Conservation (phyloP, 2,888 invertebrate genomes). For the Cantharis lateralis region DNA sequence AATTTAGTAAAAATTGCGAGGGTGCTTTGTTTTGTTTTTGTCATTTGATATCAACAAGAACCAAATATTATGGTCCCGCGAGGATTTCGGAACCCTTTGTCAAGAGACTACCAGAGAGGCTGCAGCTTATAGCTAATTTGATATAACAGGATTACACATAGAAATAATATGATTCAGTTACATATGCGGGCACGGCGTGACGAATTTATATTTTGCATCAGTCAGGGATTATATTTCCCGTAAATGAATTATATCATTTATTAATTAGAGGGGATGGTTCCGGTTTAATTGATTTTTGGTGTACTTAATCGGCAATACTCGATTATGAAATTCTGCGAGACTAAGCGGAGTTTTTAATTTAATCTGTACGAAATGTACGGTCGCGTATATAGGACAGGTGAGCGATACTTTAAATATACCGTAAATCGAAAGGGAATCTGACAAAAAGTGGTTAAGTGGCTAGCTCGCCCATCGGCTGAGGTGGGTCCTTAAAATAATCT, state of each 20-base stretch:
- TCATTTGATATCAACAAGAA: slow-evolving; percentile 11
- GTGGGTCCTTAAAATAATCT: not conserved
- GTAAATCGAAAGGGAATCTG: not conserved
- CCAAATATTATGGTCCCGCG: slow-evolving; percentile 18
- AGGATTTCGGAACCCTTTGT: slow-evolving; percentile 27
- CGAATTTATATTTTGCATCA: slow-evolving; percentile 50
- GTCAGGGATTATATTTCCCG: slow-evolving; percentile 40
- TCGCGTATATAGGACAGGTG: not conserved
- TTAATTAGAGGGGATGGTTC: slow-evolving; percentile 44
- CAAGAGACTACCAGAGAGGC: slow-evolving; percentile 5
- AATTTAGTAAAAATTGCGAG: slow-evolving; percentile 14
- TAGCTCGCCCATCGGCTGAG: not conserved
- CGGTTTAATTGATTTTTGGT: slow-evolving; percentile 37
- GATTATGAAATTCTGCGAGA: not conserved
- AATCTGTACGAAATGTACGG: not conserved
- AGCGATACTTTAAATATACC: not conserved
- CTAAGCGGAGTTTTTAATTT: not conserved
- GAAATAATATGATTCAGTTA: slow-evolving; percentile 49
- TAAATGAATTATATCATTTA: slow-evolving; percentile 48
- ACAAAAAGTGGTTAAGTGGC: not conserved
- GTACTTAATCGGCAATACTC: not conserved
- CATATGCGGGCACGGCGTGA: slow-evolving; percentile 49
- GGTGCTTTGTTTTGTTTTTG: not conserved
- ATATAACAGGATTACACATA: slow-evolving; percentile 40
- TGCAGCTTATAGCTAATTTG: slow-evolving; percentile 36